Evolutionary conservation across 2,797 vertebrate species (phyloP), one percentile per base, ranked within the genome.

Genomic region (Melanotaenia maccullochi): DNA sequence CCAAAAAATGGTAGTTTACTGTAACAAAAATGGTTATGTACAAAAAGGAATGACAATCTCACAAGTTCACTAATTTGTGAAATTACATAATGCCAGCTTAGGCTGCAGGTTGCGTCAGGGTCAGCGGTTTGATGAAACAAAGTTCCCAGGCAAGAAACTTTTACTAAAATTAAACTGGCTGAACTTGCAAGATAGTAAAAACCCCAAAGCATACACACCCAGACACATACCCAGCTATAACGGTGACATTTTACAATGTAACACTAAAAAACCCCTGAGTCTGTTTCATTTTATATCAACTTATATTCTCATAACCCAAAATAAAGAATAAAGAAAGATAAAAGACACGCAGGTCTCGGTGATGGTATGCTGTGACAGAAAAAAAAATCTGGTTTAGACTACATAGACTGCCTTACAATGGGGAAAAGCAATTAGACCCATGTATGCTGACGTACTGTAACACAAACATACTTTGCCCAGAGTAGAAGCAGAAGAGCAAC

Each of bases 401-500:
- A 3, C n/a, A 52, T 24, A 70, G 55, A 59, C 49, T 32, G 32
- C 75, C 12, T 18, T 60, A 55, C 5, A 59, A 30, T 64, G 52
- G 80, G 79, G 79, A 68, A 86, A 87, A 78, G 74, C 61, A 55
- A 76, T 83, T 73, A 76, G 40, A 14, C 52, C n/a, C 14, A 14
- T n/a, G n/a, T 40, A 18, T 52, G 22, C 71, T 47, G 49, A 47
- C 59, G 30, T 9, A 49, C 44, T 51, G 42, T 54, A 58, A 62
- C 57, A 58, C 54, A 25, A n/a, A 30, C 47, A 32, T 3, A 25
- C 24, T 11, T 1, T 47, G 24, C 12, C 71, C 66, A 36, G 35
- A 65, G 12, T 5, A 40, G 44, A 54, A 28, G 20, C 54, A 56
- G 52, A 54, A 54, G 25, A 70, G 71, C 60, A 60, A 36, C 77